phyloP scores from a whole-genome alignment of 1,140 invertebrate genomes.

The Thalassaphorura encarpata region DNA sequence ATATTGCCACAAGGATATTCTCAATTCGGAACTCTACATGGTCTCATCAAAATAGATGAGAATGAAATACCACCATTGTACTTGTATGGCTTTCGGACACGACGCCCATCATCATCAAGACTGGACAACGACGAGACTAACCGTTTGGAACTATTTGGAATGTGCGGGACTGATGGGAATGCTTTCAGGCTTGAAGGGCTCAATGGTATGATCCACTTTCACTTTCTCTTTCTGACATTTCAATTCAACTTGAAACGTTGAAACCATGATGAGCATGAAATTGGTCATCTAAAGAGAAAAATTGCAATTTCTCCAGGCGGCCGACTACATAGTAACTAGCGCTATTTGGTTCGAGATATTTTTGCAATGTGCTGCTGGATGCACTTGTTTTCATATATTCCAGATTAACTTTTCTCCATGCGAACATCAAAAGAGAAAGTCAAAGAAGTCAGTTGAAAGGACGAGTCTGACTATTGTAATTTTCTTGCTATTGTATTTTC shows the following conservation, averaged over 20 bases:
- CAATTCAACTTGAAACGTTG: too few species aligned
- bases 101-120: conserved; percentile 33
- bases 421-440: too few species aligned
- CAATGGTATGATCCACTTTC: conserved; percentile 6
- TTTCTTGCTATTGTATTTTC: too few species aligned
- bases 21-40: conserved; percentile 44
- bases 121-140: conserved; percentile 39
- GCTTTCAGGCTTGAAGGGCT: conserved; percentile 11
- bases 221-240: too few species aligned
- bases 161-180: conserved; percentile 11
- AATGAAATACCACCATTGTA: conserved; percentile 36
- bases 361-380: too few species aligned
- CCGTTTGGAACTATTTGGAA: conserved; percentile 17
- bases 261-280: too few species aligned
- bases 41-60: conserved; percentile 36
- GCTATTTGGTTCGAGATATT: neutral
- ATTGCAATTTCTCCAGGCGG: too few species aligned
- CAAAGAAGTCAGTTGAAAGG: too few species aligned
- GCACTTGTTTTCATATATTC: too few species aligned
- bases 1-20: conserved; percentile 39
- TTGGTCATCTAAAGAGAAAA: too few species aligned
- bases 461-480: too few species aligned
- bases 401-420: too few species aligned
- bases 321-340: neutral
- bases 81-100: conserved; percentile 44